These are phyloP conservation scores for Vanessa tameamea DNA, from an alignment of 1,140 invertebrate genomes.

Conservation along the genomic window DNA sequence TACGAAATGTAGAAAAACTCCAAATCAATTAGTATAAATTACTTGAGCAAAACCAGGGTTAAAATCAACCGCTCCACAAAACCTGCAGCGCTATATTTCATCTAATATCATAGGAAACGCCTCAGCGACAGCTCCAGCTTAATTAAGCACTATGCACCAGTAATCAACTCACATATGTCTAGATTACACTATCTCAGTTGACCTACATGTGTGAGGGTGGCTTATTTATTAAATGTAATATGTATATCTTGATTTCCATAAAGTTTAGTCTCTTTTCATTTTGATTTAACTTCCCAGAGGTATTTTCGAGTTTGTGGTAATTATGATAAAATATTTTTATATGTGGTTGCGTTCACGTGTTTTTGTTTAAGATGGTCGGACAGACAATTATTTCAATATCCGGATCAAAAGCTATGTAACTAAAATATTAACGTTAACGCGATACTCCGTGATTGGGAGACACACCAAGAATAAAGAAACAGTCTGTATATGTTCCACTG, in stretches of 20 bases:
- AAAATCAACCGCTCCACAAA: not conserved
- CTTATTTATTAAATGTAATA: constrained; percentile 9
- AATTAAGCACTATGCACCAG: constrained; percentile 41
- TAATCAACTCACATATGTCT: constrained; percentile 27
- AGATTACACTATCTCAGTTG: constrained; percentile 23
- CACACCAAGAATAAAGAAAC: too few relatives aligned
- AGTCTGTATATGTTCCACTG: too few relatives aligned
- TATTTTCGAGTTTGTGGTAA: not conserved
- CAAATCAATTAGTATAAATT: not conserved
- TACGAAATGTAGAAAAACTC: not conserved
- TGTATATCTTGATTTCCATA: constrained; percentile 1
- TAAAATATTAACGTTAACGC: too few relatives aligned
- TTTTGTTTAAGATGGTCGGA: too few relatives aligned
- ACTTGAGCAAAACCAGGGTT: not conserved
- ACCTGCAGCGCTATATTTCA: constrained; percentile 2
- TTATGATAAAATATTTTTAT: too few relatives aligned
- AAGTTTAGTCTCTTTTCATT: not conserved
- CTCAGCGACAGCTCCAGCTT: constrained; percentile 37
- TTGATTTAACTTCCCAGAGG: not conserved
- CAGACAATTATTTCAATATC: too few relatives aligned
- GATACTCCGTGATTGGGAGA: too few relatives aligned
- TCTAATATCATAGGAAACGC: constrained; percentile 18
- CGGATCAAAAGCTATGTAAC: too few relatives aligned
- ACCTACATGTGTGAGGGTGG: constrained; percentile 16
- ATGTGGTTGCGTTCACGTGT: too few relatives aligned